These are phyloP conservation scores for Conus betulinus DNA, from an alignment of 1,140 invertebrate genomes.

Conservation along the genomic window DNA sequence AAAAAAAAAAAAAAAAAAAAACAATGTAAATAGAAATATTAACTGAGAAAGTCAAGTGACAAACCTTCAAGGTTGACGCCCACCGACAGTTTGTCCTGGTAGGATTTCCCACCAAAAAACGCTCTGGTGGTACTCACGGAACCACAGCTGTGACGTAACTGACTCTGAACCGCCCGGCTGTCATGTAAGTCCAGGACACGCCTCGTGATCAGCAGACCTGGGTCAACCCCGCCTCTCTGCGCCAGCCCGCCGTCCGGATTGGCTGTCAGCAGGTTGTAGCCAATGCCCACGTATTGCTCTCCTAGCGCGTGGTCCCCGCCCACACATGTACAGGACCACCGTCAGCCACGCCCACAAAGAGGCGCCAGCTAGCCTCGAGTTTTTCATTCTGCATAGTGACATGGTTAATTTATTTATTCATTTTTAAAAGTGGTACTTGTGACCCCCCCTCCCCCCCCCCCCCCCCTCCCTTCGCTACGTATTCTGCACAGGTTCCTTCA, in stretches of 20 bases:
- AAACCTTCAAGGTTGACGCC: constrained; percentile 47
- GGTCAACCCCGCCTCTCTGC: constrained; percentile 51
- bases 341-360: neutral
- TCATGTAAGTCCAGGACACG: constrained; percentile 47
- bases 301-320: constrained; percentile 4
- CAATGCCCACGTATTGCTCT: constrained; percentile 49
- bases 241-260: constrained; percentile 52
- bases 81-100: constrained; percentile 52
- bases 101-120: constrained; percentile 52
- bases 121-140: constrained; percentile 24
- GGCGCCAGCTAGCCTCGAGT: no score
- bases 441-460: no score
- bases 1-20: no score
- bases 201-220: constrained; percentile 44
- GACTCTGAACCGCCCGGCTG: constrained; percentile 35
- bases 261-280: constrained; percentile 54
- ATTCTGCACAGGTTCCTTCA: neutral
- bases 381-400: neutral
- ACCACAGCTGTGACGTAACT: constrained; percentile 50
- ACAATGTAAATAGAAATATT: no score
- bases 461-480: no score
- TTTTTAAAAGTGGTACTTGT: no score
- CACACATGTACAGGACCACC: neutral
- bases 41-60: neutral
- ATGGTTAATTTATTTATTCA: neutral